Evolutionary conservation across 2,113 vertebrate genomes (phyloP), one percentile per base, ranked within the genome.

Genomic region (Silurus glanis): DNA sequence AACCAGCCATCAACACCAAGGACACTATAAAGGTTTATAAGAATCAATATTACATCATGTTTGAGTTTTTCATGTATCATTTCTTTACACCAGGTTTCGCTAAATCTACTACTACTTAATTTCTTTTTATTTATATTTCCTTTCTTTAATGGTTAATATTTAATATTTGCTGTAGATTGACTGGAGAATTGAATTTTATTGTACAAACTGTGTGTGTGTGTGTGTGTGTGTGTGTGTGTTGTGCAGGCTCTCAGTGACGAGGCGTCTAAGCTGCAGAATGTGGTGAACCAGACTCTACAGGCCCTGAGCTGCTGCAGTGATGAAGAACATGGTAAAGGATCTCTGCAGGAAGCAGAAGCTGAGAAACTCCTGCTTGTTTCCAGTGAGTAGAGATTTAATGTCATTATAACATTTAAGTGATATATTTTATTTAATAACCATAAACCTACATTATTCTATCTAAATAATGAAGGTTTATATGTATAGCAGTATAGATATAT

Each of bases 271-370:
- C 91, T 95, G 55, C 94, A 95, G 92, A 94, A 76, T 6, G 91
- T 96, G 51, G 94, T 96, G 64, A 92, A 88, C 74, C 96, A 96
- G 91, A 95, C 95, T 0, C 90, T 95, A 56, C 95, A 95, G 84
- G 96, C 95, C 21, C 90, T 96, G 53, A 93, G 91, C 92, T 96
- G 94, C 92, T 96, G 96, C 51, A 95, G 93, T 2, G 95, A 96
- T 21, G 92, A 93, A 71, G 93, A 94, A 5, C 95, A 96, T 0
- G 95, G 95, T 2, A 93, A 93, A 76, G 95, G 95, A 64, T 96
- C 95, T 0, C 89, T 91, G 91, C 93, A 95, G 90, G 96, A 96
- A 91, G 96, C 95, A 0, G 96, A 96, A 62, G 96, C 95, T 2
- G 96, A 96, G 86, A 95, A 94, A 47, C 93, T 96, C 0, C 93